Percentiles rank a stretch among this genome's conserved stretches.
Evolutionary conservation across 2,113 vertebrate genomes (phyloP).

Genomic region (Boulengeromyrus knoepffleri): DNA sequence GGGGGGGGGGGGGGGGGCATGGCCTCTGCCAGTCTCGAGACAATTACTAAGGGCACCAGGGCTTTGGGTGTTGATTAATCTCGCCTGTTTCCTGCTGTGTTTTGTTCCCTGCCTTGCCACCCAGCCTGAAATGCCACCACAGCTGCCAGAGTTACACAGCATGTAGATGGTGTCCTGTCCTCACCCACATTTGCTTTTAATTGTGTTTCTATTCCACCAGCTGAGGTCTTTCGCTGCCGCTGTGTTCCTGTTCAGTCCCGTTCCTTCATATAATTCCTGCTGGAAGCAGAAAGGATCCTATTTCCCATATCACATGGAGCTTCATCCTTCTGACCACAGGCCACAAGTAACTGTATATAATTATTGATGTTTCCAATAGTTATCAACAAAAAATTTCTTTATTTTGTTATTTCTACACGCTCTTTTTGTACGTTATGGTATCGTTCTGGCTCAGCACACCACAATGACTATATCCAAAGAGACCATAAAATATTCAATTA

Average conservation of each 20-base stretch:
- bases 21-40: neutral
- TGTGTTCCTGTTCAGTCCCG: neutral
- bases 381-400: neutral
- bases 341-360: neutral
- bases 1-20: neutral
- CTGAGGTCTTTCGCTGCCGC: neutral
- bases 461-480: neutral
- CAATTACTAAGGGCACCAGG: neutral
- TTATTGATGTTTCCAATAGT: neutral
- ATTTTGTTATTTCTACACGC: neutral
- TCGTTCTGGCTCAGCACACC: neutral
- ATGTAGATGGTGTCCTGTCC: neutral
- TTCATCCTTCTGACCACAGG: neutral
- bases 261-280: neutral
- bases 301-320: neutral
- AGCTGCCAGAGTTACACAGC: neutral
- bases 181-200: neutral
- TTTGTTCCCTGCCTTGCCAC: neutral
- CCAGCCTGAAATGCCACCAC: neutral
- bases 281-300: neutral
- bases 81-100: neutral
- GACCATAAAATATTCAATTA: neutral
- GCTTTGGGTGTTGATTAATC: neutral
- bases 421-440: neutral
- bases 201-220: neutral